These are phyloP conservation scores for Gerris lacustris DNA, from an alignment of 2,888 invertebrate genomes.

Conservation along the genomic window DNA sequence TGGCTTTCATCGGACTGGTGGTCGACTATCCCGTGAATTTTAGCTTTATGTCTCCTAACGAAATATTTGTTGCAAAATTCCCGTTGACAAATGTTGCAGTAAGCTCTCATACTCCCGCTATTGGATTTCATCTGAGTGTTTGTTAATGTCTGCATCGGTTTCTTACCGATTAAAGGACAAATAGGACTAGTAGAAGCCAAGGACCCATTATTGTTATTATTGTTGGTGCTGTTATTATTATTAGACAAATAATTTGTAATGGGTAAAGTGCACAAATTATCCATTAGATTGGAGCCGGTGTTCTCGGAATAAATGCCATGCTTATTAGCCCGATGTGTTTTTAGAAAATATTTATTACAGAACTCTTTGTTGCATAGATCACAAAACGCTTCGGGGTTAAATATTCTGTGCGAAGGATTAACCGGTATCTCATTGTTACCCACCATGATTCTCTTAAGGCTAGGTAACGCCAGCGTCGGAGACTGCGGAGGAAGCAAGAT, in stretches of 20 bases:
- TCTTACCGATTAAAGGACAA: conserved; percentile 10
- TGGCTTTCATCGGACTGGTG: conserved; percentile 21
- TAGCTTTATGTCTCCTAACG: conserved; percentile 79
- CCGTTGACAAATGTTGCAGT: conserved; percentile 84
- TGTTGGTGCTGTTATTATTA: conserved; percentile 20
- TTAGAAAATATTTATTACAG: conserved; percentile 95
- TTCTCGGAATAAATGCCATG: conserved; percentile 75
- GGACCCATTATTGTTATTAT: conserved; percentile 19
- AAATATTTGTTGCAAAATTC: conserved; percentile 91
- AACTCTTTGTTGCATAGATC: conserved; percentile 97
- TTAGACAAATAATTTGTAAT: conserved; percentile 28
- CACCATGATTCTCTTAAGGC: conserved; percentile 23
- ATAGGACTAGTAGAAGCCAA: conserved; percentile 13
- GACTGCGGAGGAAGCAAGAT: conserved; percentile 22
- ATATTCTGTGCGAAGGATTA: conserved; percentile 49
- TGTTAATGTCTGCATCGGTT: background rate
- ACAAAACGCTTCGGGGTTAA: conserved; percentile 94
- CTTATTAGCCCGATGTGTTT: conserved; percentile 95
- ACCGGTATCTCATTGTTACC: conserved; percentile 25
- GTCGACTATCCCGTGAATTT: conserved; percentile 67
- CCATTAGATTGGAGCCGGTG: conserved; percentile 22
- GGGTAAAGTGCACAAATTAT: conserved; percentile 26
- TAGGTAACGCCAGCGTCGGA: conserved; percentile 21
- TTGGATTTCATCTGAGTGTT: conserved; percentile 16
- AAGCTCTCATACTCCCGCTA: conserved; percentile 47